Percentiles rank a stretch among this genome's conserved stretches.
Evolutionary conservation across 2,888 invertebrate species (phyloP).

Genomic region (Tridacna crocea): DNA sequence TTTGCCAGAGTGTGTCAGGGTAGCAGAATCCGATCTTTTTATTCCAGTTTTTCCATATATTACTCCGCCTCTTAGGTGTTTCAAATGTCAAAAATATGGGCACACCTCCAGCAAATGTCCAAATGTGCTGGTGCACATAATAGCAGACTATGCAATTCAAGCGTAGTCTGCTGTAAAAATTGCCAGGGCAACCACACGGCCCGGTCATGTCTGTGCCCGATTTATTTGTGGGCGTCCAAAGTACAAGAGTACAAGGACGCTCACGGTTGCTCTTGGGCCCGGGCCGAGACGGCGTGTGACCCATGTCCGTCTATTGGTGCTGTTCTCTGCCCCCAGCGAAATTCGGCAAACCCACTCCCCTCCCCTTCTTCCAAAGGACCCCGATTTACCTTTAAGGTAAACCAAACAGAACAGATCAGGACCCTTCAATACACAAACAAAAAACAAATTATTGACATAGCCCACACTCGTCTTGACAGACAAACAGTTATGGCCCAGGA

Average conservation of each 20-base stretch:
- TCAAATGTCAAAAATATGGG: background rate
- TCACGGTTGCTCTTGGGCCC: constrained; percentile 4
- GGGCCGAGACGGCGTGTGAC: background rate
- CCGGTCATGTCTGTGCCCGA: background rate
- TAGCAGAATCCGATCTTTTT: background rate
- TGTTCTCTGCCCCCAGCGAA: too few species aligned
- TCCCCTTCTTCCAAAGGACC: too few species aligned
- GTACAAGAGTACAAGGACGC: background rate
- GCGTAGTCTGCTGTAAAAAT: too few species aligned
- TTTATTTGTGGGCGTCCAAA: constrained; percentile 1
- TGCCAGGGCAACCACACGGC: background rate
- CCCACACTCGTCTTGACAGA: too few species aligned
- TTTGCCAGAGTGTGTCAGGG: constrained; percentile 5
- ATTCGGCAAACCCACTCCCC: too few species aligned
- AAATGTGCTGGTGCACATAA: constrained; percentile 2
- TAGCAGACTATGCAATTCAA: background rate
- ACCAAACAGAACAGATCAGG: too few species aligned
- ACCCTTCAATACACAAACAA: too few species aligned
- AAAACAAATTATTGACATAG: too few species aligned
- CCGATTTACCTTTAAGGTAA: too few species aligned
- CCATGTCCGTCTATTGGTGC: too few species aligned
- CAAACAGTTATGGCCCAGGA: too few species aligned
- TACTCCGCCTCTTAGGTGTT: background rate
- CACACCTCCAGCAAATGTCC: constrained; percentile 7
- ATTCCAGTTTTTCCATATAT: background rate